Percentiles rank a stretch among this genome's conserved stretches.
Evolutionary conservation across 2,888 invertebrate species (phyloP).

Genomic region (Apotomis betuletana): DNA sequence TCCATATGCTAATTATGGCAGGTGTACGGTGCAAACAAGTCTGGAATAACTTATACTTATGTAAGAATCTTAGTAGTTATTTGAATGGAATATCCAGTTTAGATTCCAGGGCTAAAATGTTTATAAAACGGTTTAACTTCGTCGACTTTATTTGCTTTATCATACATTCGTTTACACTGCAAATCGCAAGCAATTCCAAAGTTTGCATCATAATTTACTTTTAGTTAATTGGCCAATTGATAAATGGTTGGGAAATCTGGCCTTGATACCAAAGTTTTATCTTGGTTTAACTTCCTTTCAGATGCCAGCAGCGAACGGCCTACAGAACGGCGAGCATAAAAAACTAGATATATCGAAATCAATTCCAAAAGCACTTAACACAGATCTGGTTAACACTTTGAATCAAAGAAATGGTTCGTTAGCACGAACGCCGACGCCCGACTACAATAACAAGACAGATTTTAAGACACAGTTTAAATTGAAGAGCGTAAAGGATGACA

Average conservation of each 20-base stretch:
- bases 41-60: background rate
- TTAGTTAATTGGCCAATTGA: conserved; percentile 36
- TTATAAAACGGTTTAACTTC: background rate
- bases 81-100: background rate
- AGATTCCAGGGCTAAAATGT: background rate
- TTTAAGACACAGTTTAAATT: conserved; percentile 53
- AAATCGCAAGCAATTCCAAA: conserved; percentile 30
- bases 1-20: background rate
- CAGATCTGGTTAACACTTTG: conserved; percentile 58
- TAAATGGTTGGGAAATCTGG: conserved; percentile 36
- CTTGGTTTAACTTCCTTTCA: conserved; percentile 47
- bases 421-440: conserved; percentile 72
- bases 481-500: conserved; percentile 75
- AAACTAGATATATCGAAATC: conserved; percentile 50
- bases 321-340: conserved; percentile 64
- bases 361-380: conserved; percentile 50
- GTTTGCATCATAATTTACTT: conserved; percentile 39
- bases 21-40: conserved; percentile 40
- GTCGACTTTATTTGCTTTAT: background rate
- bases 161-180: conserved; percentile 29
- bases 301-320: conserved; percentile 71
- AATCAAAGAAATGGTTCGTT: conserved; percentile 66
- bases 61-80: background rate
- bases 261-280: conserved; percentile 39
- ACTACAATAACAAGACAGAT: conserved; percentile 65